Evolutionary conservation across 1,140 invertebrate species (phyloP).

Genomic region (Eubasilissa regina): DNA sequence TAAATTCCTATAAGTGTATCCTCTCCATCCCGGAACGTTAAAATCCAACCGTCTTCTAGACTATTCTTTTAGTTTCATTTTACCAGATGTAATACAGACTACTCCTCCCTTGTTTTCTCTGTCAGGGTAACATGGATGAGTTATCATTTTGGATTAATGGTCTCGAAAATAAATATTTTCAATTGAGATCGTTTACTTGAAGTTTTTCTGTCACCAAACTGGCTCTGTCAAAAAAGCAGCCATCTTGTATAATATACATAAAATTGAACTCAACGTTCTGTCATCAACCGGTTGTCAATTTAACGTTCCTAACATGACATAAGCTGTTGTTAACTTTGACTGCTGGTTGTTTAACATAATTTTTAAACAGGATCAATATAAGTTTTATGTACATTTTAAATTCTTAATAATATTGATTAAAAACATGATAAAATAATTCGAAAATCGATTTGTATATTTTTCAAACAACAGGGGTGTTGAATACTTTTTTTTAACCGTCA

Average conservation of each 20-base stretch:
- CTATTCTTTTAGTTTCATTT: neutral
- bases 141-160: too few relatives aligned
- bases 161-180: neutral
- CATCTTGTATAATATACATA: neutral
- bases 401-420: neutral
- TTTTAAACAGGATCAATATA: conserved; percentile 36
- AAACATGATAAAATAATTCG: too few relatives aligned
- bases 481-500: too few relatives aligned
- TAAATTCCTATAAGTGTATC: conserved; percentile 39
- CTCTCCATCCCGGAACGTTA: conserved; percentile 59
- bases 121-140: too few relatives aligned
- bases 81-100: too few relatives aligned
- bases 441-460: too few relatives aligned
- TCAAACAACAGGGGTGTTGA: too few relatives aligned
- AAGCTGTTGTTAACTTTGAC: conserved; percentile 43
- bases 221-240: conserved; percentile 35
- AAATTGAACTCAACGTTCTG: neutral
- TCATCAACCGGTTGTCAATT: conserved; percentile 56
- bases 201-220: conserved; percentile 31
- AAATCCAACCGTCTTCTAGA: conserved; percentile 52
- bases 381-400: conserved; percentile 10
- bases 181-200: neutral
- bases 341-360: conserved; percentile 33
- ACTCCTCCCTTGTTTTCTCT: too few relatives aligned
- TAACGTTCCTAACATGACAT: conserved; percentile 56